phyloP scores from a whole-genome alignment of 2,888 invertebrate species.

The Aphidoletes aphidimyza region DNA sequence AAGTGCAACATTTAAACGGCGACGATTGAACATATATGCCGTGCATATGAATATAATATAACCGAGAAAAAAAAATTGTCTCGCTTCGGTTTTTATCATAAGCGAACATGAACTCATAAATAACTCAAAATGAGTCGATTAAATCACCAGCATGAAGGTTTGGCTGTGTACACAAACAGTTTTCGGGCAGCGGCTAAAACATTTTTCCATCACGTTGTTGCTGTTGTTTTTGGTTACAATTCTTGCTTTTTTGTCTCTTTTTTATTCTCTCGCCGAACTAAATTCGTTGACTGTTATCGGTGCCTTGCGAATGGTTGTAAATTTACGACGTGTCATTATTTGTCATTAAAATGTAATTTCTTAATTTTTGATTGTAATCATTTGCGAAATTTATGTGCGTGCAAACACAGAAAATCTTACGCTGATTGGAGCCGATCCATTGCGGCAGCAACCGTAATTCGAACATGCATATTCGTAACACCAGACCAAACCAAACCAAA shows the following conservation, averaged over 20 bases:
- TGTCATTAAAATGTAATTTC: slow-evolving; percentile 56
- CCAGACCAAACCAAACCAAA: too few relatives aligned
- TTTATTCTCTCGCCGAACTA: neutral
- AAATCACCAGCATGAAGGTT: slow-evolving; percentile 53
- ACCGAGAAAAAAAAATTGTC: neutral
- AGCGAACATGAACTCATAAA: slow-evolving; percentile 54
- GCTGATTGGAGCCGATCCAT: too few relatives aligned
- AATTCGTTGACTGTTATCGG: neutral
- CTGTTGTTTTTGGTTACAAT: too few relatives aligned
- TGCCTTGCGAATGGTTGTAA: neutral
- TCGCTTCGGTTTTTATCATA: slow-evolving; percentile 57
- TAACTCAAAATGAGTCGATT: slow-evolving; percentile 54
- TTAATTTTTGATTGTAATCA: slow-evolving; percentile 55
- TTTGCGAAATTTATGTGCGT: slow-evolving; percentile 54
- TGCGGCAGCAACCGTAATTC: neutral
- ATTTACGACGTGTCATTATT: slow-evolving; percentile 55
- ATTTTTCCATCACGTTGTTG: too few relatives aligned
- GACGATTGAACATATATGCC: neutral
- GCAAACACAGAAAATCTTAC: slow-evolving; percentile 18
- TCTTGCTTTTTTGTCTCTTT: neutral
- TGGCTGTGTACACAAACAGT: slow-evolving; percentile 34
- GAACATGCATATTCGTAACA: neutral
- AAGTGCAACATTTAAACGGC: slow-evolving; percentile 18
- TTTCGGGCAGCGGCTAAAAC: too few relatives aligned
- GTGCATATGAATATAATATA: neutral